These are phyloP conservation scores for Scaptomyza cyrtandrae DNA, from an alignment of 2,888 invertebrate species.

Conservation along the genomic window DNA sequence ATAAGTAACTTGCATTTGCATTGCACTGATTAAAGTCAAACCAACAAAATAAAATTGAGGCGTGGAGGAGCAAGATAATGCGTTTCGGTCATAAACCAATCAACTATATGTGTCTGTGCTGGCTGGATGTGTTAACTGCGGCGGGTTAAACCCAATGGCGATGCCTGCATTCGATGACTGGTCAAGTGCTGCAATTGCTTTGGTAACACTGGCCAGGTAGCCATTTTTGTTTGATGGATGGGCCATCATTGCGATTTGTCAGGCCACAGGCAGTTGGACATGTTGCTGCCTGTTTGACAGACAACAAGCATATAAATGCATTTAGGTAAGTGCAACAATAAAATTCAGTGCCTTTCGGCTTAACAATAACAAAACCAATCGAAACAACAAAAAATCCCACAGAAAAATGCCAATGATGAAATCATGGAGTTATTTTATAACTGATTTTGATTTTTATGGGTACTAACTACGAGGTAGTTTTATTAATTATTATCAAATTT, in stretches of 20 bases:
- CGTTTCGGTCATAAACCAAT: slow-evolving; percentile 25
- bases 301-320: neutral
- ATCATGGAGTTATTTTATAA: neutral
- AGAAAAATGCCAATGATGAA: neutral
- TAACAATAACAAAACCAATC: slow-evolving; percentile 9
- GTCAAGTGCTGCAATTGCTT: slow-evolving; percentile 25
- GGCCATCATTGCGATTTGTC: slow-evolving; percentile 1
- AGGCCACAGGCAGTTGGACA: slow-evolving; percentile 17
- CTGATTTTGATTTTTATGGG: neutral
- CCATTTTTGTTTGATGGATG: slow-evolving; percentile 19
- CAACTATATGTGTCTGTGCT: slow-evolving; percentile 8
- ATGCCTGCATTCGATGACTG: neutral
- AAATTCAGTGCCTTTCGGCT: slow-evolving; percentile 42
- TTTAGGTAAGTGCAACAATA: slow-evolving; percentile 34
- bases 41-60: neutral
- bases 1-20: neutral
- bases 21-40: slow-evolving; percentile 12
- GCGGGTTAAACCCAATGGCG: slow-evolving; percentile 17
- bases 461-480: no score
- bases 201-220: slow-evolving; percentile 31
- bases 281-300: slow-evolving; percentile 43
- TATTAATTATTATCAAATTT: no score
- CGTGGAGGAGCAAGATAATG: slow-evolving; percentile 6
- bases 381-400: slow-evolving; percentile 3
- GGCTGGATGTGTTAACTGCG: slow-evolving; percentile 17